Conservation (phyloP, 2,113 vertebrate species). For the Lethenteron reissneri region DNA sequence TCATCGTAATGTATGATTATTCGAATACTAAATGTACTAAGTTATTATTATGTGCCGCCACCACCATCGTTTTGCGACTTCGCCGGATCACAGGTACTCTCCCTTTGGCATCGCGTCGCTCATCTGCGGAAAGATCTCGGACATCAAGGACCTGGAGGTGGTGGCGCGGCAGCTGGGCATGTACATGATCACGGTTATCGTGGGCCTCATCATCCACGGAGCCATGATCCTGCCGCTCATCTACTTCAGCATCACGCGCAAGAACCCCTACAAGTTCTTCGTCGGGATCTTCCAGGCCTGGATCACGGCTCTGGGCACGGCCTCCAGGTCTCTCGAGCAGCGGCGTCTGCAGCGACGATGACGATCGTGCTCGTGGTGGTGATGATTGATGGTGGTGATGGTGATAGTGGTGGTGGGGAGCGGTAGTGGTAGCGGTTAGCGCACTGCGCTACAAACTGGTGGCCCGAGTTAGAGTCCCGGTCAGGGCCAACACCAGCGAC, state of each 20-base stretch:
- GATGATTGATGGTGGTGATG: too few species aligned
- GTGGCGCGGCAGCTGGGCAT: constrained; percentile 85
- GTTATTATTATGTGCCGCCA: too few species aligned
- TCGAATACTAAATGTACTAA: too few species aligned
- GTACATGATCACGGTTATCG: constrained; percentile 95
- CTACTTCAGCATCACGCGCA: constrained; percentile 80
- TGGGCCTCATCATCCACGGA: constrained; percentile 86
- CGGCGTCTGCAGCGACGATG: too few species aligned
- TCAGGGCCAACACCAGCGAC: too few species aligned
- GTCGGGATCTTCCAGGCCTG: constrained; percentile 95
- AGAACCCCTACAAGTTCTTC: constrained; percentile 87
- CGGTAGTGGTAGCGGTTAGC: too few species aligned
- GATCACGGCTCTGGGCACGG: constrained; percentile 92
- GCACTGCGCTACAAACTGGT: too few species aligned
- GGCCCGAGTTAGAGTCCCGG: too few species aligned
- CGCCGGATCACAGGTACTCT: constrained; percentile 48
- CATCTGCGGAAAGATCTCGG: constrained; percentile 97
- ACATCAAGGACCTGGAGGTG: constrained; percentile 83
- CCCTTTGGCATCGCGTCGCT: constrained; percentile 88
- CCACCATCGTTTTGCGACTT: too few species aligned
- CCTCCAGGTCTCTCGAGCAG: constrained; percentile 46
- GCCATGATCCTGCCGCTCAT: constrained; percentile 81
- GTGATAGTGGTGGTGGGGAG: too few species aligned
- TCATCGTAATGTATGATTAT: too few species aligned
- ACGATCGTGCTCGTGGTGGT: too few species aligned